Evolutionary conservation across 2,797 vertebrate species (phyloP).

Genomic region (Hydrophis major): DNA sequence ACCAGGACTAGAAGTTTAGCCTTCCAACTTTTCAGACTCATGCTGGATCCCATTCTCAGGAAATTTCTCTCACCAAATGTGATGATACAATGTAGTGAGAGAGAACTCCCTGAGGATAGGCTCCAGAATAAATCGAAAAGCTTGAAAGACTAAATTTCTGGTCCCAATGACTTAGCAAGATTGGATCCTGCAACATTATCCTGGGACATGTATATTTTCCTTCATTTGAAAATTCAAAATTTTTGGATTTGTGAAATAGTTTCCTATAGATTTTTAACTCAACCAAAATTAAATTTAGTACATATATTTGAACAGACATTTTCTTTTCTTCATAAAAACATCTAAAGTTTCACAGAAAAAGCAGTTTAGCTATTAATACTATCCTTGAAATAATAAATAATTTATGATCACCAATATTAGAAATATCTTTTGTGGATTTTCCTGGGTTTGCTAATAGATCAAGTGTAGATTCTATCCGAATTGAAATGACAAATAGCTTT

Average conservation of each 20-base stretch:
- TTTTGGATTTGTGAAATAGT: not conserved
- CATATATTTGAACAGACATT: not conserved
- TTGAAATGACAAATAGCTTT: not conserved
- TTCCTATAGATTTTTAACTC: not conserved
- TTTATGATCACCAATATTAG: not conserved
- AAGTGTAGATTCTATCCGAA: not conserved
- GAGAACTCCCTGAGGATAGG: not conserved
- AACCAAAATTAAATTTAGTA: not conserved
- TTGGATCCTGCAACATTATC: not conserved
- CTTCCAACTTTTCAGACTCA: not conserved
- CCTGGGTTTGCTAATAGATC: not conserved
- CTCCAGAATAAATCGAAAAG: not conserved
- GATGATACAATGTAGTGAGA: not conserved
- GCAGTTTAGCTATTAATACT: not conserved
- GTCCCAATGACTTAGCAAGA: not conserved
- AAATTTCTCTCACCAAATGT: not conserved
- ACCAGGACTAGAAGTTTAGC: not conserved
- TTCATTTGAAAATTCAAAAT: not conserved
- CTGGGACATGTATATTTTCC: not conserved
- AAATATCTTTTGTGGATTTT: not conserved
- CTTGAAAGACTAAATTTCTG: not conserved
- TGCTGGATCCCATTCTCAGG: not conserved
- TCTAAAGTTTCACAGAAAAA: not conserved
- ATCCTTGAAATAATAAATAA: not conserved
- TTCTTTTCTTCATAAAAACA: not conserved